A percentile compares a stretch with the other conserved stretches of the same genome.
These are phyloP conservation scores for Apoda limacodes DNA, from an alignment of 2,888 invertebrate genomes.

Conservation along the genomic window DNA sequence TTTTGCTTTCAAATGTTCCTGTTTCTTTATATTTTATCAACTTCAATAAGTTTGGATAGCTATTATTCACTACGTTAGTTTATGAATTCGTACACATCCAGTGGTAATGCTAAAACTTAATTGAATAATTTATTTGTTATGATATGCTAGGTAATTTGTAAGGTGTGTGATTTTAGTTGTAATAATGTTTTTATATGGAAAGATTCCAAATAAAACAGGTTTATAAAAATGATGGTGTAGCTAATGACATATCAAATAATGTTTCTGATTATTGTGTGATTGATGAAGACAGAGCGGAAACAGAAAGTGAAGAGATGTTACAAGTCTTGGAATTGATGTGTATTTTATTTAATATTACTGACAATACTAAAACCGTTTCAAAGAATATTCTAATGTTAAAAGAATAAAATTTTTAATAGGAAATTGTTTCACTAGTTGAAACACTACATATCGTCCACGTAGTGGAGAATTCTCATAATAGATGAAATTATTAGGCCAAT, in stretches of 20 bases:
- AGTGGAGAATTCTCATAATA: conserved; percentile 49
- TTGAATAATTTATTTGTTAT: too few species aligned
- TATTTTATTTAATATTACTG: conserved; percentile 47
- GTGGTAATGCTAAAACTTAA: too few species aligned
- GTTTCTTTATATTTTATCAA: too few species aligned
- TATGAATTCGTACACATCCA: too few species aligned
- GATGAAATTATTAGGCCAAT: conserved; percentile 39
- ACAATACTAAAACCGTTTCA: conserved; percentile 54
- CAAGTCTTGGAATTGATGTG: conserved; percentile 35
- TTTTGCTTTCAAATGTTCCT: too few species aligned
- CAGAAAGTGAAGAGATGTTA: conserved; percentile 39
- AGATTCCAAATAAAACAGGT: conserved; percentile 56
- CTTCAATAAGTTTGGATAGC: too few species aligned
- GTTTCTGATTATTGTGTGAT: conserved; percentile 32
- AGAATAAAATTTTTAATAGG: conserved; percentile 59
- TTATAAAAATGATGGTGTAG: conserved; percentile 40
- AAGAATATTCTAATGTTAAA: conserved; percentile 54
- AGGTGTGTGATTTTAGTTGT: conserved; percentile 62
- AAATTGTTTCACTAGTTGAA: conserved; percentile 46
- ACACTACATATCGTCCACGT: conserved; percentile 60
- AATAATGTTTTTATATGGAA: conserved; percentile 51
- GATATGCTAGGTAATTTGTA: conserved; percentile 48
- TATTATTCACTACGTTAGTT: too few species aligned
- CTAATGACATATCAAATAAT: conserved; percentile 66
- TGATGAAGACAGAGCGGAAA: conserved; percentile 24